Conservation (phyloP, 92 coral and sea anemone genomes). For the Pocillopora meandrina region DNA sequence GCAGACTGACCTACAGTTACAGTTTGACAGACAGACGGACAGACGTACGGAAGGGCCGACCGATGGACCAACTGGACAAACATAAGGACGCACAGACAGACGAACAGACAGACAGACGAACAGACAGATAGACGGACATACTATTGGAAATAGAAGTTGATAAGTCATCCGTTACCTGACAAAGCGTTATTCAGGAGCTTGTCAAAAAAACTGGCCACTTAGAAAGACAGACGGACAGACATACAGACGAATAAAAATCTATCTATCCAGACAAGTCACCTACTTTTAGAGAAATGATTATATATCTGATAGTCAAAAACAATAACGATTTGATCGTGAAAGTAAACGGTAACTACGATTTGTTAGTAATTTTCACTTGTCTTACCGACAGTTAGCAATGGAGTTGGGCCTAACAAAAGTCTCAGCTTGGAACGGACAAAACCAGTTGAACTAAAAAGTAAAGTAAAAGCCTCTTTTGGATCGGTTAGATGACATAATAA, state of each 20-base stretch:
- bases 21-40: too few species aligned
- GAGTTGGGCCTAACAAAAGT: conserved; percentile 20
- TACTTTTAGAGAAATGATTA: too few species aligned
- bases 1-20: not conserved
- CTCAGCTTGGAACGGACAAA: too few species aligned
- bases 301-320: too few species aligned
- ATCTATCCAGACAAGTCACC: too few species aligned
- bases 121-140: not conserved
- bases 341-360: not conserved
- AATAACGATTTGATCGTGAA: not conserved
- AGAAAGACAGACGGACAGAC: too few species aligned
- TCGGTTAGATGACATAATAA: too few species aligned
- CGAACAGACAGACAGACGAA: not conserved
- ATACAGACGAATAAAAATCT: too few species aligned
- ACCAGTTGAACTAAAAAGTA: too few species aligned
- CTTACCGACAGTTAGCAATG: conserved; percentile 60
- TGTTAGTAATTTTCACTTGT: not conserved
- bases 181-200: too few species aligned
- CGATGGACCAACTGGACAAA: not conserved
- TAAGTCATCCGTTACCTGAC: too few species aligned
- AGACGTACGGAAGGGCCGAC: not conserved
- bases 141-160: not conserved
- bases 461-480: too few species aligned
- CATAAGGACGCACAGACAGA: not conserved
- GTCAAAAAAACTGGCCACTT: not conserved